These are phyloP conservation scores for Yponomeuta malinellus DNA, from an alignment of 2,888 invertebrate species.

Conservation along the genomic window DNA sequence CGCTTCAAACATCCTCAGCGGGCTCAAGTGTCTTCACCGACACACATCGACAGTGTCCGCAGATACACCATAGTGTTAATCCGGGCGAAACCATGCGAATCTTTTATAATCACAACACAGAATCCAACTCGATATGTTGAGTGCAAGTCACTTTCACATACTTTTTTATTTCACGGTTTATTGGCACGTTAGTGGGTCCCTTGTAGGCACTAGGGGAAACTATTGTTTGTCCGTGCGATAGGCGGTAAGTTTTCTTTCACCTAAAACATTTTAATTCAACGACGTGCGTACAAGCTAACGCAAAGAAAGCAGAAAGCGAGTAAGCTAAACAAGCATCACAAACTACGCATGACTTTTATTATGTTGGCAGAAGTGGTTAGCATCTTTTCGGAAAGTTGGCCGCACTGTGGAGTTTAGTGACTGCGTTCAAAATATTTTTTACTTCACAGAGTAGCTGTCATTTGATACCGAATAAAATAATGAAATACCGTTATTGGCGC, in stretches of 20 bases:
- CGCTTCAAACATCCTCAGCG: slow-evolving; percentile 62
- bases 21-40: slow-evolving; percentile 51
- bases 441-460: neutral
- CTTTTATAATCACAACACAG: slow-evolving; percentile 52
- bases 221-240: slow-evolving; percentile 39
- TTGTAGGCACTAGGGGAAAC: slow-evolving; percentile 17
- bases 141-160: slow-evolving; percentile 64
- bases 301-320: slow-evolving; percentile 64
- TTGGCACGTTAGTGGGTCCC: slow-evolving; percentile 35
- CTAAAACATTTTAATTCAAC: slow-evolving; percentile 54
- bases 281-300: slow-evolving; percentile 60
- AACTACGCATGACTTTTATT: slow-evolving; percentile 46
- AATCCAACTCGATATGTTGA: slow-evolving; percentile 30
- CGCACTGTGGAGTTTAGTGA: slow-evolving; percentile 12
- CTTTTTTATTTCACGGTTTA: slow-evolving; percentile 40
- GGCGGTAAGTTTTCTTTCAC: slow-evolving; percentile 46
- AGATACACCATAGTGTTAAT: slow-evolving; percentile 44
- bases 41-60: slow-evolving; percentile 36
- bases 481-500: neutral
- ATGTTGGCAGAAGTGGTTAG: slow-evolving; percentile 35
- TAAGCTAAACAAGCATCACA: slow-evolving; percentile 37
- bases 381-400: slow-evolving; percentile 15
- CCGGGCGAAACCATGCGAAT: slow-evolving; percentile 53
- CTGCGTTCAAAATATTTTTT: slow-evolving; percentile 35
- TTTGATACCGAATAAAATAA: neutral